Conservation (phyloP, 1,140 invertebrate species). For the Araneus ventricosus region DNA sequence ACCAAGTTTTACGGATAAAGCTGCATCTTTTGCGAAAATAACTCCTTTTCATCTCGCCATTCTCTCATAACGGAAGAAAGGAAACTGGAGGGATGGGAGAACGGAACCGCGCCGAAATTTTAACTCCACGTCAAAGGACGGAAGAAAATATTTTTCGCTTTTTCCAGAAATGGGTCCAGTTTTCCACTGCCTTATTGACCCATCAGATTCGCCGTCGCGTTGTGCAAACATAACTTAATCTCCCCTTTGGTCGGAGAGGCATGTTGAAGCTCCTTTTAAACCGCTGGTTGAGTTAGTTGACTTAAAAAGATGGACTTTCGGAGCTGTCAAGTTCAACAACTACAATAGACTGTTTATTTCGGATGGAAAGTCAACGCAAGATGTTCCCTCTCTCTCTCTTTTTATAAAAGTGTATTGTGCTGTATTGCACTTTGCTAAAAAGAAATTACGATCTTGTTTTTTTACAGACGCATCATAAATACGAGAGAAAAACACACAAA, state of each 20-base stretch:
- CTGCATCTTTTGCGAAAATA: background rate
- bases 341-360: slow-evolving; percentile 53
- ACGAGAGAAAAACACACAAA: no score
- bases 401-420: background rate
- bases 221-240: slow-evolving; percentile 51
- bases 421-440: background rate
- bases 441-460: no score
- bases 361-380: background rate
- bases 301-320: slow-evolving; percentile 34
- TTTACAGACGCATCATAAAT: no score
- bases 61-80: background rate
- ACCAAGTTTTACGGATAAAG: background rate
- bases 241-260: background rate
- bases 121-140: background rate
- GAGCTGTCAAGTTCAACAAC: slow-evolving; percentile 15
- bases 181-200: slow-evolving; percentile 20
- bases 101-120: background rate
- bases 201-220: slow-evolving; percentile 10
- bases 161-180: background rate
- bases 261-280: slow-evolving; percentile 12
- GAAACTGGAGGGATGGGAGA: background rate
- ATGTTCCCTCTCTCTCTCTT: background rate
- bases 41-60: background rate
- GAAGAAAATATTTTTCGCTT: slow-evolving; percentile 23
- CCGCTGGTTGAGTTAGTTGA: background rate